Evolutionary conservation across 1,140 invertebrate species (phyloP), one percentile per base, ranked within the genome.

Genomic region (Drosophila chauvacae): DNA sequence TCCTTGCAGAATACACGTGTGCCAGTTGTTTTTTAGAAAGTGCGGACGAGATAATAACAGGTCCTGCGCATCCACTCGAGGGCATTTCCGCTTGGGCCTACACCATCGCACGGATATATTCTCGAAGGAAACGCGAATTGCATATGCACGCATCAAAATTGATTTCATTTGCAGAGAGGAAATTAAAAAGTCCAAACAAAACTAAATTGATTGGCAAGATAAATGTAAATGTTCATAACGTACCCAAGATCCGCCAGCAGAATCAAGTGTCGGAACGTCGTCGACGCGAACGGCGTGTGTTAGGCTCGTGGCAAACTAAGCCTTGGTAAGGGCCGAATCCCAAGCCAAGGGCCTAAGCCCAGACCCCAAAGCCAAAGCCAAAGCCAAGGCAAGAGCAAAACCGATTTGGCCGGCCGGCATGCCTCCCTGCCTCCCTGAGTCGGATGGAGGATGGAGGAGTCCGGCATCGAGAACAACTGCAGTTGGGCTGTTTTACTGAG

Each of bases 161-260:
- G 81, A 90, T 90, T 90, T 85, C 85, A 90, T 90, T 90, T 90
- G 78, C 81, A 68, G 69, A 90, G 68, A 90, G 85, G 85, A 90
- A 90, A 90, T 90, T 90, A 90, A 90, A 90, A 90, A 90, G 85
- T 90, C 85, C 78, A 85, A 73, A 85, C 85, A 90, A 81, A 90
- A 90, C 72, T 66, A 90, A 90, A 86, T 90, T 90, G 81, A 90
- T 85, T 90, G 80, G 68, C 78, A 90, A 90, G 85, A 90, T 90
- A 90, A 85, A 90, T 90, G 85, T 90, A 90, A 90, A 90, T 85
- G 87, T 81, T 81, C 65, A 77, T 76, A 81, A 75, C 84, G 65
- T 61, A 59, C 58, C 85, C 64, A 68, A 77, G 53, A 90, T 80
- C 72, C 69, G 45, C 62, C 62, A 75, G 63, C 59, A 63, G 72